Percentiles rank a stretch among this genome's conserved stretches.
These are phyloP conservation scores for Prostheceraeus crozeri DNA, from an alignment of 2,888 invertebrate genomes.

Conservation along the genomic window DNA sequence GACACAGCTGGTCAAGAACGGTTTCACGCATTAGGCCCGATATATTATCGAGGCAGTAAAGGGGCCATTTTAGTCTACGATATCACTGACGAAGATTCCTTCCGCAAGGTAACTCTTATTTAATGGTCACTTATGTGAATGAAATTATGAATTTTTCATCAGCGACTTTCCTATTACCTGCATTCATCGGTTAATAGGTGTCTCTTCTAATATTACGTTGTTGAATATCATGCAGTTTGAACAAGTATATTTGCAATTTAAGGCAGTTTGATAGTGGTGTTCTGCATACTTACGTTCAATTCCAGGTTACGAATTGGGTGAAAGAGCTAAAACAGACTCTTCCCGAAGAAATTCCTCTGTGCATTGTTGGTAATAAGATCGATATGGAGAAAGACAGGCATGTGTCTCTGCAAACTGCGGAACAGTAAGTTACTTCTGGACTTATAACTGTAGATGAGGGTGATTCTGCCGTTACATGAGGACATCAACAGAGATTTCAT, in stretches of 20 bases:
- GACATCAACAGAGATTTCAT: no score
- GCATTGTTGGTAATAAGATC: conserved; percentile 91
- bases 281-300: no score
- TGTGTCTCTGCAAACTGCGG: conserved; percentile 30
- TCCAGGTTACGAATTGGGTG: conserved; percentile 90
- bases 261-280: no score
- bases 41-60: conserved; percentile 92
- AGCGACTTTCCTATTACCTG: no score
- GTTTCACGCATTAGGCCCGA: conserved; percentile 91
- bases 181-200: no score
- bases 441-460: no score
- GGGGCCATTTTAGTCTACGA: conserved; percentile 95
- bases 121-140: conserved; percentile 8
- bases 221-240: no score
- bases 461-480: no score
- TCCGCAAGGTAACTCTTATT: conserved; percentile 74
- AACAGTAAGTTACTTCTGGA: conserved; percentile 6
- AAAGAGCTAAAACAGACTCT: conserved; percentile 91
- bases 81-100: conserved; percentile 90
- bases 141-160: no score
- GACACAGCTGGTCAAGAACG: conserved; percentile 97
- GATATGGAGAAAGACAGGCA: conserved; percentile 32
- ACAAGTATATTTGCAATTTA: no score
- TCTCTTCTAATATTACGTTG: no score
- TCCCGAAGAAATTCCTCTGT: conserved; percentile 78